Evolutionary conservation across 2,113 vertebrate species (phyloP).

Genomic region (Hippocampus abdominalis): DNA sequence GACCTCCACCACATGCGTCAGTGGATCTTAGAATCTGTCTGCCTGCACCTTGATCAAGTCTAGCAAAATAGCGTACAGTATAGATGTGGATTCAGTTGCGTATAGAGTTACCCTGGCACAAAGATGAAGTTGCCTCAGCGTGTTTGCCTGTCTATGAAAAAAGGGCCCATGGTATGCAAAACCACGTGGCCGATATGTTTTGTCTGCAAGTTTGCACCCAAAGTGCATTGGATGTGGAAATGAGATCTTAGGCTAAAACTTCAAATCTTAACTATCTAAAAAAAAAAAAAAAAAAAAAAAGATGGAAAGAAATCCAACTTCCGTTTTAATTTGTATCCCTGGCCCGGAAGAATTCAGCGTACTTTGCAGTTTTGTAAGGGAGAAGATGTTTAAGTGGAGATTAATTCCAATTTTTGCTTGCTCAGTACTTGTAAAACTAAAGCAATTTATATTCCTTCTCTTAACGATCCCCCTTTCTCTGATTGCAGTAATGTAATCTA

Average conservation of each 20-base stretch:
- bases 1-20: too few species aligned
- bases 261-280: constrained; percentile 58
- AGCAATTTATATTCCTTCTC: constrained; percentile 99
- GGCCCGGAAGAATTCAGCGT: constrained; percentile 91
- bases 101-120: too few species aligned
- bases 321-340: constrained; percentile 97
- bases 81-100: too few species aligned
- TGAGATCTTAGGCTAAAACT: constrained; percentile 38
- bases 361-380: constrained; percentile 94
- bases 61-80: too few species aligned
- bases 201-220: constrained; percentile 29
- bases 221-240: constrained; percentile 19
- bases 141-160: too few species aligned
- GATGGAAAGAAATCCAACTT: constrained; percentile 73
- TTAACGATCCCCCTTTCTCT: constrained; percentile 98
- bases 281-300: constrained; percentile 34
- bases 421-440: constrained; percentile 99
- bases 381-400: constrained; percentile 99
- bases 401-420: constrained; percentile 99
- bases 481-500: constrained; percentile 99
- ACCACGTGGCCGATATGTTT: not conserved
- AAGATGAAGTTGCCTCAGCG: too few species aligned
- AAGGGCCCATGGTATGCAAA: not conserved
- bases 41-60: too few species aligned
- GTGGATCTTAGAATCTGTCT: too few species aligned